phyloP scores from a whole-genome alignment of 2,797 vertebrate species.

The Channallabes apus region DNA sequence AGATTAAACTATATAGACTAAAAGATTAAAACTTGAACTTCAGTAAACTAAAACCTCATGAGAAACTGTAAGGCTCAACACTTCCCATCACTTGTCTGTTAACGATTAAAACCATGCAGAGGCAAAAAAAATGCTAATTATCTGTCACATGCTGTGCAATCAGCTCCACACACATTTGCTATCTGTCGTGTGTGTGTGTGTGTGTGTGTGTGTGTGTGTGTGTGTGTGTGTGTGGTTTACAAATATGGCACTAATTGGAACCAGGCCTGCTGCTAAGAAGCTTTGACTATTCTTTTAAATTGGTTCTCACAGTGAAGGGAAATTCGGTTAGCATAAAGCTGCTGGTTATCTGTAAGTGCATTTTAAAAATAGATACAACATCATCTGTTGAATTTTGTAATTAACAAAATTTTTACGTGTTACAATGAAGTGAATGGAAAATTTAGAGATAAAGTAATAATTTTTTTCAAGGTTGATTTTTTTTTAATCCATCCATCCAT shows the following conservation, averaged over 20 bases:
- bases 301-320: conserved; percentile 56
- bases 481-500: too few species aligned
- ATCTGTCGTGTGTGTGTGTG: too few species aligned
- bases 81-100: conserved; percentile 33
- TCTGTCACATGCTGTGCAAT: conserved; percentile 60
- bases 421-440: too few species aligned
- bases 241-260: conserved; percentile 73
- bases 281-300: conserved; percentile 65
- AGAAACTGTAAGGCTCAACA: not conserved
- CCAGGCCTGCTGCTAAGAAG: conserved; percentile 64
- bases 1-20: not conserved
- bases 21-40: not conserved
- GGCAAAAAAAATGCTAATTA: conserved; percentile 53
- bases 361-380: too few species aligned
- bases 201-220: too few species aligned
- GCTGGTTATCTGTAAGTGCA: conserved; percentile 55
- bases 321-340: conserved; percentile 61
- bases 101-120: conserved; percentile 56
- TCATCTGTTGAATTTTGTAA: too few species aligned
- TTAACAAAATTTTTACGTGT: too few species aligned
- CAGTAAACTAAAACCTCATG: not conserved
- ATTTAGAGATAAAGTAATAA: too few species aligned
- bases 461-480: too few species aligned
- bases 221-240: conserved; percentile 56
- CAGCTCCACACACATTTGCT: conserved; percentile 62